Percentiles rank a stretch among this genome's conserved stretches.
Evolutionary conservation across 2,797 vertebrate species (phyloP).

Genomic region (Coregonus ussuriensis): DNA sequence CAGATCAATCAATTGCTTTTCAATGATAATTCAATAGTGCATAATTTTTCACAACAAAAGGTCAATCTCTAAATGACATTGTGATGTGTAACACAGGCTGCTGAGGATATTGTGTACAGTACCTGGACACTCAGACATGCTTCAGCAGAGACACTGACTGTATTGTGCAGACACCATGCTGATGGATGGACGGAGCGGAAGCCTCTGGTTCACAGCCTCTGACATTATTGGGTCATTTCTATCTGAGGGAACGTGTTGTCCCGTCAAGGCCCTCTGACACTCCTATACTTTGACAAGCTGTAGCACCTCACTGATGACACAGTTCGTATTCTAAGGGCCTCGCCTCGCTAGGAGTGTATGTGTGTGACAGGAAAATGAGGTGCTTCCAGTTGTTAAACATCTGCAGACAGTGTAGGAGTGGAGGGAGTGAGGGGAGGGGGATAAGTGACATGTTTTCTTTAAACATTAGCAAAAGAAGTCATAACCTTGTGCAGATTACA

Average conservation of each 20-base stretch:
- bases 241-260: conserved; percentile 77
- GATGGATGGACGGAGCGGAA: conserved; percentile 69
- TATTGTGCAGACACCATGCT: conserved; percentile 55
- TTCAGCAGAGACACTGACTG: conserved; percentile 62
- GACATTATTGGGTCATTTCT: conserved; percentile 89
- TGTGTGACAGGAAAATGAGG: background rate
- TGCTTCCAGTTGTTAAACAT: background rate
- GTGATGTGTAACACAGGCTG: conserved; percentile 25
- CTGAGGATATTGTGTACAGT: conserved; percentile 49
- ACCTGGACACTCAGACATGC: conserved; percentile 26
- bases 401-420: background rate
- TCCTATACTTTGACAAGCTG: conserved; percentile 82
- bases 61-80: background rate
- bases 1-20: background rate
- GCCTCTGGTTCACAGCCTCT: conserved; percentile 83
- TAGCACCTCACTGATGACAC: conserved; percentile 77
- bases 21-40: background rate
- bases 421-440: background rate
- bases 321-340: conserved; percentile 66
- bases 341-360: conserved; percentile 36
- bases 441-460: background rate
- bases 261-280: conserved; percentile 73
- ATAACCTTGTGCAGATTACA: conserved; percentile 12
- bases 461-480: background rate
- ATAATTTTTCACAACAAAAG: background rate